Conservation (phyloP, 2,888 invertebrate species). For the Philhelius pedissequus region DNA sequence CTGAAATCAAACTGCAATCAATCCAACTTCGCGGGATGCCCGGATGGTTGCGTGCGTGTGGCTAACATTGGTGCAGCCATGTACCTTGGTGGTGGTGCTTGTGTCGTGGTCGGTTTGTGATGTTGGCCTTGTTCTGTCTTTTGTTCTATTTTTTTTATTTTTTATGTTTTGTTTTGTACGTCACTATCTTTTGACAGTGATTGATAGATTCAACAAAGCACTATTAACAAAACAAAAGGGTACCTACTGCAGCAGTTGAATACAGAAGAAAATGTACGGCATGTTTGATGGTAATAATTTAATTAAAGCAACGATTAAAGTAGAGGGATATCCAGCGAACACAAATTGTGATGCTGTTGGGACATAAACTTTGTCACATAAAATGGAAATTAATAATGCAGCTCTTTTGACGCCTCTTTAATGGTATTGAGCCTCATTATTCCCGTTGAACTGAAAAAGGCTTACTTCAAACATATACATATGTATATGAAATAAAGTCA, state of each 20-base stretch:
- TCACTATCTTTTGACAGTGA: conserved; percentile 53
- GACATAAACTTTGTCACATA: no score
- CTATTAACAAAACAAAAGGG: neutral
- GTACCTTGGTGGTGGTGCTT: neutral
- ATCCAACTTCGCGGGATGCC: conserved; percentile 31
- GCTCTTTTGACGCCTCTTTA: no score
- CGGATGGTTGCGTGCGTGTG: neutral
- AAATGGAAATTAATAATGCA: no score
- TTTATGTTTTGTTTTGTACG: neutral
- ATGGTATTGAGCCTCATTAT: no score
- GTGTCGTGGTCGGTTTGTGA: neutral
- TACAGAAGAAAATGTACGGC: neutral
- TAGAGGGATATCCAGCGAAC: neutral
- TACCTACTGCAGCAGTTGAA: neutral
- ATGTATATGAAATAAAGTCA: no score
- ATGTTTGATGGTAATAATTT: neutral
- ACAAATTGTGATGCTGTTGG: neutral
- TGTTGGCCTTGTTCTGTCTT: conserved; percentile 12
- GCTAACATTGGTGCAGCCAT: neutral
- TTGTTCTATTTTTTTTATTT: neutral
- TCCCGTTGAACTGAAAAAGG: no score
- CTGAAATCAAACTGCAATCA: conserved; percentile 62
- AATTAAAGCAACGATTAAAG: neutral
- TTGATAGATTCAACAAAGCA: conserved; percentile 25
- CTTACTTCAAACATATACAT: no score